A percentile compares a stretch with the other conserved stretches of the same genome.
These are phyloP conservation scores for Pseudomugil gertrudae DNA, from an alignment of 2,797 vertebrate genomes.

Conservation along the genomic window DNA sequence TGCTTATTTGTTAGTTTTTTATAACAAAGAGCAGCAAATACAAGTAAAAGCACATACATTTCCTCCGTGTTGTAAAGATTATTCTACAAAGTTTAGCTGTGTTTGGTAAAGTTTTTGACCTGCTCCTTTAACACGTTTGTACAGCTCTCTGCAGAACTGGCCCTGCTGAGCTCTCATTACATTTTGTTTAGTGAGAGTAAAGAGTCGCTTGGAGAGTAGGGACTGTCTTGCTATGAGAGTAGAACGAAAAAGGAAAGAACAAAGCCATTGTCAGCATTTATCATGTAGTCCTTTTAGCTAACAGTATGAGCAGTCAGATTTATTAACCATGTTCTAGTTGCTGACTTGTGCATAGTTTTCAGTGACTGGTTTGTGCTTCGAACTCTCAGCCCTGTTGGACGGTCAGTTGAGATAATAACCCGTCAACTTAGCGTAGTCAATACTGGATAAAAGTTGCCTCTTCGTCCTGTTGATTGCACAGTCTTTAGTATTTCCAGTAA, in stretches of 20 bases:
- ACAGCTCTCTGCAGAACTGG: slow-evolving; percentile 55
- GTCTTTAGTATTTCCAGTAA: background rate
- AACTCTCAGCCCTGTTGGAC: background rate
- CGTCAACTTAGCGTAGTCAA: background rate
- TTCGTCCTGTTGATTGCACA: background rate
- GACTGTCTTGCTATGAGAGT: no score
- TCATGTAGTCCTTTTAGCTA: slow-evolving; percentile 22
- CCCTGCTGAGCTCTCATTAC: slow-evolving; percentile 53
- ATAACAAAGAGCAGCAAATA: no score
- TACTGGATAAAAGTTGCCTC: background rate
- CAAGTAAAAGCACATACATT: no score
- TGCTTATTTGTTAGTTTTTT: no score
- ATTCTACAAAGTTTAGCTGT: slow-evolving; percentile 26
- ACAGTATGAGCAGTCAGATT: slow-evolving; percentile 15
- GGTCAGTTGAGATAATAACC: slow-evolving; percentile 12
- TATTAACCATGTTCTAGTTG: background rate
- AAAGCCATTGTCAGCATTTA: slow-evolving; percentile 32
- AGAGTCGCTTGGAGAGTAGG: slow-evolving; percentile 46
- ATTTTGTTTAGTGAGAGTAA: slow-evolving; percentile 50
- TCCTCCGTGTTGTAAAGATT: background rate
- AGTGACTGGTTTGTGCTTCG: background rate
- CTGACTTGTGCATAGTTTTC: background rate
- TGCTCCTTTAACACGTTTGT: slow-evolving; percentile 30
- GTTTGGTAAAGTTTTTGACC: slow-evolving; percentile 22
- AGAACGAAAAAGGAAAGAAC: no score